phyloP scores from a whole-genome alignment of 2,113 vertebrate species.

The Maccullochella peelii region DNA sequence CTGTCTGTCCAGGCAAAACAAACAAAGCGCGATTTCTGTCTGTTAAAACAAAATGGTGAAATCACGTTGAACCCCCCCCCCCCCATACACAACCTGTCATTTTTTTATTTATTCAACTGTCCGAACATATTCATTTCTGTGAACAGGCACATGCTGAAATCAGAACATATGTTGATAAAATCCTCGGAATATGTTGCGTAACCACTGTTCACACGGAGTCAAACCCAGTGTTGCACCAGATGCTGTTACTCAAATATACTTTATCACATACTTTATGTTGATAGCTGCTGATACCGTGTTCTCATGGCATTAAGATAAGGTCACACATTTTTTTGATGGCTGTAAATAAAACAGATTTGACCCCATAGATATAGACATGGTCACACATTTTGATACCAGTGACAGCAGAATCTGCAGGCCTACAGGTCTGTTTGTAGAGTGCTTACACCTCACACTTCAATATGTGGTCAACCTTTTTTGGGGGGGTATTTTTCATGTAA shows the following conservation, averaged over 20 bases:
- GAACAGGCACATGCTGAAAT: background rate
- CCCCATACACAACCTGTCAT: background rate
- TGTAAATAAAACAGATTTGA: too few relatives aligned
- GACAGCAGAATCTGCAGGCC: background rate
- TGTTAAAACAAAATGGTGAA: background rate
- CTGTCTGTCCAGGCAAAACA: slow-evolving; percentile 59
- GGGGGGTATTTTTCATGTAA: too few relatives aligned
- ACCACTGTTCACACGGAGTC: background rate
- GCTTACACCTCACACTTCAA: background rate
- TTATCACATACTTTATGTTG: background rate
- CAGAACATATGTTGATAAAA: background rate
- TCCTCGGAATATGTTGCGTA: background rate
- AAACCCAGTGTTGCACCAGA: background rate
- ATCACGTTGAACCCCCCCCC: background rate
- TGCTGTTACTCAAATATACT: background rate
- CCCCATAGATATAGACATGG: background rate
- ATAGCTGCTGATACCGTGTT: background rate
- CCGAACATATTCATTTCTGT: background rate
- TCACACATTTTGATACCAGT: background rate
- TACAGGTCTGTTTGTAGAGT: background rate
- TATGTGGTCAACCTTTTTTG: too few relatives aligned
- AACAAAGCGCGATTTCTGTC: slow-evolving; percentile 58
- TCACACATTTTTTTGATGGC: background rate
- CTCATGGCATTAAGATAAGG: background rate
- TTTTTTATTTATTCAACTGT: background rate